Base-by-base conservation (phyloP, 2,113 vertebrate genomes). In the Anolis sagrei region DNA sequence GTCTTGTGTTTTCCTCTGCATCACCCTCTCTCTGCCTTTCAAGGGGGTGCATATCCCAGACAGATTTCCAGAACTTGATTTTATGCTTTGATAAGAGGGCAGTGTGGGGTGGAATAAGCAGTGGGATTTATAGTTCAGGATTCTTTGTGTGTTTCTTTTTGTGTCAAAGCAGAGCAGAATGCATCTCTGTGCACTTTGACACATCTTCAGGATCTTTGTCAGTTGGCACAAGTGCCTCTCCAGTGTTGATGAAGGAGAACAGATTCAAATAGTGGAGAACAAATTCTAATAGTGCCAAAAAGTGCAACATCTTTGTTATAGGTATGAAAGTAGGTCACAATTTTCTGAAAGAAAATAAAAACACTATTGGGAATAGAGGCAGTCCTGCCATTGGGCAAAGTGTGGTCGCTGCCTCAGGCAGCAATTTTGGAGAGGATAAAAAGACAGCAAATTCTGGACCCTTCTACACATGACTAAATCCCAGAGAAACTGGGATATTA, bases 1-100 rank as follows among this genome's bases (percentile, higher is more conserved):
- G n/a, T 29, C 58, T 64, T 86, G 58, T 86, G 77, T 78, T 80
- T 86, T 81, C 61, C 23, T 80, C 69, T 86, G 27, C 23, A 25
- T 34, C 76, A 49, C 23, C 69, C 34, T 29, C 9, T 25, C 48
- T 83, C 34, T 27, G 62, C 7, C 66, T 70, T 72, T 69, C 39
- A 2, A 70, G 48, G 72, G 86, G 13, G 32, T 2, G 8, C 0
- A 21, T 0, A 3, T 34, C 0, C 0, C 86, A 89, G 61, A 70
- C 39, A 87, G 86, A 90, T 5, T 21, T 1, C 1, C 69, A 34
- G 34, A 39, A 64, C 8, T 21, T 62, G 39, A 25, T 44, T 58
- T 51, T 62, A 69, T 84, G 83, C 74, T 32, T 54, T 69, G 51
- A 62, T 9, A 5, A 1, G 8, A 49, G 13, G 29, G 49, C 21